These are phyloP conservation scores for Scortum barcoo DNA, from an alignment of 2,113 vertebrate species.

Conservation along the genomic window DNA sequence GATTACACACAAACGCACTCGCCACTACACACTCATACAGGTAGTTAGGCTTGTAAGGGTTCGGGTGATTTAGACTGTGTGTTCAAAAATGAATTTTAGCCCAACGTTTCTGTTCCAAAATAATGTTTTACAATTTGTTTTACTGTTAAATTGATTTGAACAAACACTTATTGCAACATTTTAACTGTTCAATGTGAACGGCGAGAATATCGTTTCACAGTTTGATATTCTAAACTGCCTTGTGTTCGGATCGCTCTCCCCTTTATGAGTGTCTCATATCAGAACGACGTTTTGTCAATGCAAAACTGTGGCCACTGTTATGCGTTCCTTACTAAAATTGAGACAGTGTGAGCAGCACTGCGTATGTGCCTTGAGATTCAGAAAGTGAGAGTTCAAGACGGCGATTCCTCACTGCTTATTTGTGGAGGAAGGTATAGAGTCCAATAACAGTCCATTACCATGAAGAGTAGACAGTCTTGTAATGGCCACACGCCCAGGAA, in stretches of 20 bases:
- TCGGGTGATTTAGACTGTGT: constrained; percentile 83
- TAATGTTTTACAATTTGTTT: constrained; percentile 50
- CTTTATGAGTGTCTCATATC: constrained; percentile 79
- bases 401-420: constrained; percentile 48
- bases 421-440: constrained; percentile 51
- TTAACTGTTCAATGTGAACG: constrained; percentile 77
- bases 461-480: constrained; percentile 53
- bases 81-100: constrained; percentile 60
- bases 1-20: constrained; percentile 72
- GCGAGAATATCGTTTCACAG: constrained; percentile 55
- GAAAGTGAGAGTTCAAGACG: constrained; percentile 67
- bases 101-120: constrained; percentile 62
- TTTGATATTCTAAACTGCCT: constrained; percentile 73
- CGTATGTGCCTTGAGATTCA: constrained; percentile 86
- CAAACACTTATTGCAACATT: constrained; percentile 56
- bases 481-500: constrained; percentile 52
- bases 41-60: constrained; percentile 89
- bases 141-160: constrained; percentile 57
- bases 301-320: constrained; percentile 67
- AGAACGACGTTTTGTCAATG: constrained; percentile 64
- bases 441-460: constrained; percentile 47
- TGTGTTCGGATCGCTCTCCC: constrained; percentile 78
- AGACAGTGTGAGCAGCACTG: constrained; percentile 86
- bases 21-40: constrained; percentile 84
- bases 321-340: constrained; percentile 74